Base-by-base conservation (phyloP, 92 coral and sea anemone species). In the Isaurus tuberculatus region DNA sequence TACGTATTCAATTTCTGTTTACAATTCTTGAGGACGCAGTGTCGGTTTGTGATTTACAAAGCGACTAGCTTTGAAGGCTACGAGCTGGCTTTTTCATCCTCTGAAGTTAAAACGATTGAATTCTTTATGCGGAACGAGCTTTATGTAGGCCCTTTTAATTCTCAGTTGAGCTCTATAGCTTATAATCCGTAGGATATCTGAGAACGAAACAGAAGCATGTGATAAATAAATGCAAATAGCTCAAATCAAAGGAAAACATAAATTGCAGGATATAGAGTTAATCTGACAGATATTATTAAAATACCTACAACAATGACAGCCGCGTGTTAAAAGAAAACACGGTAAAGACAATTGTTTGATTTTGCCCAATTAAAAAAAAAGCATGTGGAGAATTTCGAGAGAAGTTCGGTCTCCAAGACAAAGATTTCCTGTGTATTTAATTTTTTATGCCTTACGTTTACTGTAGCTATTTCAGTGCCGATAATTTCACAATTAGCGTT, bases 261-360 rank as follows among this genome's bases (percentile, higher is more conserved):
- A 72, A 81, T 88, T 70, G 79, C 87, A 81, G 69, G 74, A 91
- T 90, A 86, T 74, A 85, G 85, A 86, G 63, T 75, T 86, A 85
- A 71, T 79, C 90, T 93, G 90, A 91, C 95, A 93, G 74, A 75
- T 84, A 87, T 88, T 86, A 92, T 90, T 90, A 90, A 89, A 92
- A 83, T 85, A 40, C 84, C 89, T 79, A 89, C 90, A 93, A 87
- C 74, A 87, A 30, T 89, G 98, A 83, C 98, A 91, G 85, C 70
- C 67, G 88, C 83, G 74, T 84, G 90, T 89, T 90, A 72, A 63
- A 66, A 73, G 32, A 84, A 57, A 82, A 75, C 85, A 83, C 51
- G 14, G 57, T 46, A 70, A 79, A 72, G 84, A 65, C 48, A 67
- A 68, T 80, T 89, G 89, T 86, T 93, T 88, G 86, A 75, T 70